Base-by-base conservation (phyloP, 2,888 invertebrate genomes). In the Amblyteles armatorius region DNA sequence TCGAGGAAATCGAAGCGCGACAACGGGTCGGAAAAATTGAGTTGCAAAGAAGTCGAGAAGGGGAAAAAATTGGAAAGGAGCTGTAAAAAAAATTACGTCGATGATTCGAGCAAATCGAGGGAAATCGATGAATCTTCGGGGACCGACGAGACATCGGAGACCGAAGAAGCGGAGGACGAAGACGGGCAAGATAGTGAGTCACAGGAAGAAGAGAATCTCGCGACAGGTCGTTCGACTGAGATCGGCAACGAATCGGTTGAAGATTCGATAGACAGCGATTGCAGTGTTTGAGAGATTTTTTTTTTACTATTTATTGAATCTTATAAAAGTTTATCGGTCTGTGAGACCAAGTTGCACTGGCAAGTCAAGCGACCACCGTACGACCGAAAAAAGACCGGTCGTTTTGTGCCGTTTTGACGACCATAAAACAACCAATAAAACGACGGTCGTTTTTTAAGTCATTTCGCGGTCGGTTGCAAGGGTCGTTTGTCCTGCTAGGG, bases 121-220 rank as follows among this genome's bases (percentile, higher is more conserved):
- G 63, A 36, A n/a, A 4, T 36, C 36, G 68, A 78, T 55, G 4
- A 76, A 81, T 36, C 80, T 65, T 40, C 77, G 69, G 65, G 86
- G 22, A 13, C 13, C 9, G 50, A 57, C 7, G 73, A 84, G 57
- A 11, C 69, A 2, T 9, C 26, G 1, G 48, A 78, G 63, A 40
- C 16, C 11, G 48, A 79, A 19, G 65, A 79, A 9, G 55, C 55
- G 5, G 68, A 71, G 67, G 36, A 71, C 22, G 67, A 60, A 19
- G 84, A 82, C 33, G 19, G 0, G 1, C 48, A 76, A 11, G 13
- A 67, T 19, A 50, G 48, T 11, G 81, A 73, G n/a, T 60, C 77
- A 11, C 29, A 63, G 29, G 60, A 63, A 29, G 33, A 60, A 33
- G 29, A 63, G 29, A 63, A 33, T 63, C 60, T 57, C 26, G 22